phyloP scores from a whole-genome alignment of 2,888 invertebrate genomes.

The Epistrophe grossulariae region DNA sequence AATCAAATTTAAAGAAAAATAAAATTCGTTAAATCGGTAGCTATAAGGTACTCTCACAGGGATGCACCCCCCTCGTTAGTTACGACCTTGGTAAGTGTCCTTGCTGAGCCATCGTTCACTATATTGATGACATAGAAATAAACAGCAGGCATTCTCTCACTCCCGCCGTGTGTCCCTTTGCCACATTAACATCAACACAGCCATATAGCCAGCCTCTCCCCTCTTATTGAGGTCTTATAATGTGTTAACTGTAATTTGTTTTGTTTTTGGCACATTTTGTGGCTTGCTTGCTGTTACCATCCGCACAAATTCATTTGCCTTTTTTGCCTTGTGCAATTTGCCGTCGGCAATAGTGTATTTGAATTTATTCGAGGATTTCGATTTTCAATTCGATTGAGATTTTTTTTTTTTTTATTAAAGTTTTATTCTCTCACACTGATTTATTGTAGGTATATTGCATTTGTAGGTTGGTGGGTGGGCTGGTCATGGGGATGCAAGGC shows the following conservation, averaged over 20 bases:
- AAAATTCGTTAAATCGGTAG: no score
- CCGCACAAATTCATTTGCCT: not conserved
- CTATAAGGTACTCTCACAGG: no score
- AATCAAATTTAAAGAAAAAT: no score
- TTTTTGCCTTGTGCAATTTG: constrained; percentile 45
- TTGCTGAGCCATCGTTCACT: constrained; percentile 56
- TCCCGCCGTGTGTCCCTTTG: constrained; percentile 40
- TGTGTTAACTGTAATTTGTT: constrained; percentile 74
- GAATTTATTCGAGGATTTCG: constrained; percentile 49
- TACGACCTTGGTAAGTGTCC: constrained; percentile 41
- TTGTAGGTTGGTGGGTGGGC: not conserved
- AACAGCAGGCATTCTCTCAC: constrained; percentile 52
- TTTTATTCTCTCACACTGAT: constrained; percentile 45
- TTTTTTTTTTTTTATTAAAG: constrained; percentile 71
- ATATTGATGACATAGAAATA: constrained; percentile 65
- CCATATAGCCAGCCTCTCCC: not conserved
- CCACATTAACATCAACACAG: constrained; percentile 61
- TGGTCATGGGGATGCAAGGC: not conserved
- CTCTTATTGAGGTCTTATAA: constrained; percentile 49
- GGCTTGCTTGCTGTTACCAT: constrained; percentile 25
- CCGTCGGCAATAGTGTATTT: constrained; percentile 48
- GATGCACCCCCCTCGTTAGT: not conserved
- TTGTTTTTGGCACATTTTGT: constrained; percentile 72
- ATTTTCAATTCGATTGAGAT: constrained; percentile 58
- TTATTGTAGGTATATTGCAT: constrained; percentile 54